Evolutionary conservation across 2,888 invertebrate species (phyloP).

Genomic region (Drosophila formosana): DNA sequence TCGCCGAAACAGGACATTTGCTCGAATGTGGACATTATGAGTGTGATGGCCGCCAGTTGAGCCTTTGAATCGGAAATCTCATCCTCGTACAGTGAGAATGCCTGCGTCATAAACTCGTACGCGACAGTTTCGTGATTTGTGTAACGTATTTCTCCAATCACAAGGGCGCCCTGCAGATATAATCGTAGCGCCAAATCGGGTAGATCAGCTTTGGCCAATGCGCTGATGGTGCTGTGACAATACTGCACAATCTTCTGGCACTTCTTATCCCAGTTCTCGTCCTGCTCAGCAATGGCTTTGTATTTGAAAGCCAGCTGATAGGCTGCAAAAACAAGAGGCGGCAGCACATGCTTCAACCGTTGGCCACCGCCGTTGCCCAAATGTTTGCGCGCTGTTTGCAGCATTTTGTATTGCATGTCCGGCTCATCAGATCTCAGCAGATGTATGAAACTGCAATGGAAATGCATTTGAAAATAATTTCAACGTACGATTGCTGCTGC

Average conservation of each 20-base stretch:
- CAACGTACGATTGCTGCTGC: neutral
- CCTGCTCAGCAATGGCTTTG: slow-evolving; percentile 91
- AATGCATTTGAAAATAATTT: neutral
- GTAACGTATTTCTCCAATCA: slow-evolving; percentile 96
- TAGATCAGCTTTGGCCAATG: slow-evolving; percentile 96
- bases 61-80: slow-evolving; percentile 99
- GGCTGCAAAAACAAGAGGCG: slow-evolving; percentile 97
- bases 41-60: slow-evolving; percentile 97
- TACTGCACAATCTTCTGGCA: slow-evolving; percentile 99
- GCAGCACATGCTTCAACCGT: slow-evolving; percentile 95
- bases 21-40: slow-evolving; percentile 98
- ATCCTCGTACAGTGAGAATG: slow-evolving; percentile 98
- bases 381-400: slow-evolving; percentile 94
- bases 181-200: slow-evolving; percentile 96
- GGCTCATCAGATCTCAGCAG: slow-evolving; percentile 92
- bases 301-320: slow-evolving; percentile 95
- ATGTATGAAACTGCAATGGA: slow-evolving; percentile 89
- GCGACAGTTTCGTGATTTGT: slow-evolving; percentile 98
- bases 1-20: slow-evolving; percentile 97
- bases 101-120: slow-evolving; percentile 97
- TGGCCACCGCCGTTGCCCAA: slow-evolving; percentile 95
- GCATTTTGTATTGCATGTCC: slow-evolving; percentile 95
- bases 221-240: slow-evolving; percentile 97
- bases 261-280: slow-evolving; percentile 99
- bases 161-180: slow-evolving; percentile 97